Base-by-base conservation (phyloP, 2,888 invertebrate genomes). In the Meloe dianella region DNA sequence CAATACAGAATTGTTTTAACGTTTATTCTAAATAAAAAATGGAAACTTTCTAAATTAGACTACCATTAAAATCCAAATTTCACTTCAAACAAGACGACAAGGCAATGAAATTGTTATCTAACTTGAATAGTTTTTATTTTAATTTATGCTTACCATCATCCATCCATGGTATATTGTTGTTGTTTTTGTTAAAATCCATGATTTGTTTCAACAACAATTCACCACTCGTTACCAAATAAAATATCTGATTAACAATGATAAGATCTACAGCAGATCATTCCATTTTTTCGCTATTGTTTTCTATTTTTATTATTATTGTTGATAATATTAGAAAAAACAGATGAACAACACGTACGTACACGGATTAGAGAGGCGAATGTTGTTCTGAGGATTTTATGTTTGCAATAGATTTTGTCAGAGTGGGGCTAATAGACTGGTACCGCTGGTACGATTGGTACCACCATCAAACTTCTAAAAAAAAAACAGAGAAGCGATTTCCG, bases 391-490 rank as follows among this genome's bases (percentile, higher is more conserved):
- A 54, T 20, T 24, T 54, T 27, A 38, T 24, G 61, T 63, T 65
- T 30, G 62, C 56, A 38, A 60, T 62, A 41, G 57, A 58, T 32
- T 38, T 57, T 24, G 60, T 68, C 30, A 66, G 69, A 72, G 70
- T 63, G 65, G 66, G 63, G 69, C 65, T 65, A 32, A 65, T 63
- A 60, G 66, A 65, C 72, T 75, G 75, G 73, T 72, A 75, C 75
- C 73, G 65, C 72, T 75, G 75, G 73, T 72, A 75, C 75, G 74
- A 68, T 66, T 71, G 73, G 74, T 73, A 73, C 73, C 71, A 68
- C 59, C 30, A 41, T 17, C 32, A 57, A 58, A 1, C 20, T 35
- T 22, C 2, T 22, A 7, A 22, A 20, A 47, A 17, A 47, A 8
- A 7, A 27, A 7, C 54, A 10, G 41, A 54, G 57, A 57, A 61